Evolutionary conservation across 1,140 invertebrate genomes (phyloP), one percentile per base, ranked within the genome.

Genomic region (Phenacoccus solenopsis): DNA sequence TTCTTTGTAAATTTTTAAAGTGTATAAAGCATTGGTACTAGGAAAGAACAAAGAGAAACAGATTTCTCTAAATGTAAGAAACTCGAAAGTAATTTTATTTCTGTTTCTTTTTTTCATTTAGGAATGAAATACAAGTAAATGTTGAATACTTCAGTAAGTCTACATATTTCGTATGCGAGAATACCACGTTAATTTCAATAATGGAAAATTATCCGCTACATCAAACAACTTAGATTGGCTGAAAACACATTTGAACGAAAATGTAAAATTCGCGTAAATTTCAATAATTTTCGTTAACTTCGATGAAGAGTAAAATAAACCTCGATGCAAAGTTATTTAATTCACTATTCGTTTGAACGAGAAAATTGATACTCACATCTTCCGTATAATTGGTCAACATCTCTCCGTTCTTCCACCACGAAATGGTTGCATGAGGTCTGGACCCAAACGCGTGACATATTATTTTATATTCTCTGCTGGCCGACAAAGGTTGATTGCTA

Each of bases 381-480:
- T 85, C 80, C 0, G 81, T 82, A 59, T 76, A 77, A 74, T 83
- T 84, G 73, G 80, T 78, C 7, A 93, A 77, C 73, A 82, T 82
- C 70, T 84, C 84, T 9, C 85, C 87, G 24, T 88, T 87, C 76
- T 91, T 84, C 85, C 86, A 92, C 91, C 91, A 94, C 0, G 90
- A 89, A 75, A 95, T 89, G 75, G 89, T 84, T 21, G 92, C 90
- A 1, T 90, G 86, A 57, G 93, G 93, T 70, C 90, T 82, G 7
- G 90, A 91, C 59, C 92, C 93, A 10, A 86, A 85, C 1, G 90
- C 90, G 76, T 90, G 86, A 77, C 93, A 95, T 69, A 84, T 83
- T 21, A 94, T 83, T 77, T 90, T 86, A 76, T 91, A 91, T 22
- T 86, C 82, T 69, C 87, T 84, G 72, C 90, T 90, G 0, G 91